A percentile compares a stretch with the other conserved stretches of the same genome.
phyloP scores from a whole-genome alignment of 2,888 invertebrate genomes.

The Apocheima hispidaria region DNA sequence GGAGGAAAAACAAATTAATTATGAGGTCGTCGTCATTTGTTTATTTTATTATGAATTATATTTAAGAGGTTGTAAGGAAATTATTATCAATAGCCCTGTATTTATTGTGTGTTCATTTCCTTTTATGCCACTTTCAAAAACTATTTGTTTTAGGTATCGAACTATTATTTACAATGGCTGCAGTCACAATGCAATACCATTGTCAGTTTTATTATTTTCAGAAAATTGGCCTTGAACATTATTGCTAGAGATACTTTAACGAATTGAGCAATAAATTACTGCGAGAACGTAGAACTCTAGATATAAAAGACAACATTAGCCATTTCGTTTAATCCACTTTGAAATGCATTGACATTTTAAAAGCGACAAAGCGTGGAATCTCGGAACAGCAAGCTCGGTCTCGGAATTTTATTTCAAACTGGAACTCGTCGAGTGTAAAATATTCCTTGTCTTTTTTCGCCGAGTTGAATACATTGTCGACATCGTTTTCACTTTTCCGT shows the following conservation, averaged over 20 bases:
- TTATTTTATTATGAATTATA: no score
- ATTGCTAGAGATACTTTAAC: constrained; percentile 38
- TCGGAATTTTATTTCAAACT: constrained; percentile 25
- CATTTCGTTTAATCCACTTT: constrained; percentile 23
- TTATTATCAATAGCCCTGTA: no score
- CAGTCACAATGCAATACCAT: background rate
- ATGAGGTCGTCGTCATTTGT: no score
- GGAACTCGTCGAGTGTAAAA: constrained; percentile 21
- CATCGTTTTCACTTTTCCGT: constrained; percentile 65
- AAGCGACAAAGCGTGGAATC: constrained; percentile 8
- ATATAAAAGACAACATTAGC: constrained; percentile 24
- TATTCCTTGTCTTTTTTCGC: constrained; percentile 36
- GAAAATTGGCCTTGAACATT: constrained; percentile 52
- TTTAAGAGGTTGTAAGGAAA: no score
- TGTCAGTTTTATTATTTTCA: constrained; percentile 52
- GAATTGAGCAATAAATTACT: constrained; percentile 38
- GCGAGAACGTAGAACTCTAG: constrained; percentile 32
- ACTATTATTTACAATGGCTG: background rate
- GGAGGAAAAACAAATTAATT: no score
- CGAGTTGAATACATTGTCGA: constrained; percentile 41
- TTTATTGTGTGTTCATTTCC: no score
- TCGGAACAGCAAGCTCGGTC: constrained; percentile 4
- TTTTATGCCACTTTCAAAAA: no score
- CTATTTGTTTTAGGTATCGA: no score
- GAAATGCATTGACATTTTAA: constrained; percentile 31